A percentile compares a stretch with the other conserved stretches of the same genome.
Evolutionary conservation across 2,113 vertebrate species (phyloP).

Genomic region (Platichthys flesus): DNA sequence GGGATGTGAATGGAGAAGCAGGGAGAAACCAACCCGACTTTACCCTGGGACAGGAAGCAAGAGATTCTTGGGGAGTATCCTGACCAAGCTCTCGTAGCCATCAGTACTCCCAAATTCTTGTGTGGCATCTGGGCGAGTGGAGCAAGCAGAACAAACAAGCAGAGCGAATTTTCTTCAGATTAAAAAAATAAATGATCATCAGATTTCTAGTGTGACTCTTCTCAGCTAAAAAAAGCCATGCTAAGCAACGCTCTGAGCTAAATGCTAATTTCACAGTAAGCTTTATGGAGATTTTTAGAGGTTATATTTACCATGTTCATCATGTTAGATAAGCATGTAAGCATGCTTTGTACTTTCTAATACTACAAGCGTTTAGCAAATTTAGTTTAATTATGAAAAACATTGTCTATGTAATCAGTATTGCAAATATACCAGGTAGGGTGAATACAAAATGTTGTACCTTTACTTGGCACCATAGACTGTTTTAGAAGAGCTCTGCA

Average conservation of each 20-base stretch:
- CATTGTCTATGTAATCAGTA: too few species aligned
- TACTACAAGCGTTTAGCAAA: too few species aligned
- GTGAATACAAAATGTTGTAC: too few species aligned
- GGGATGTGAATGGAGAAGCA: slow-evolving; percentile 59
- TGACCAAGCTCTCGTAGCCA: slow-evolving; percentile 63
- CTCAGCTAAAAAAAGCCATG: background rate
- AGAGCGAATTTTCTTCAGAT: slow-evolving; percentile 3
- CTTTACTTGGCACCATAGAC: too few species aligned
- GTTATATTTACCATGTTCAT: too few species aligned
- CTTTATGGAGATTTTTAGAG: too few species aligned
- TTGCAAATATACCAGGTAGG: too few species aligned
- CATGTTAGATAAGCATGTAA: too few species aligned
- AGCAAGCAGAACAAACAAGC: slow-evolving; percentile 16
- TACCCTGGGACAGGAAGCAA: slow-evolving; percentile 74
- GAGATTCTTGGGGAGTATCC: slow-evolving; percentile 66
- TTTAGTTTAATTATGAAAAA: too few species aligned
- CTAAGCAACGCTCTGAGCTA: background rate
- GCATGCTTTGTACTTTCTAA: too few species aligned
- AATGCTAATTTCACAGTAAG: background rate
- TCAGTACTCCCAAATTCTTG: slow-evolving; percentile 63
- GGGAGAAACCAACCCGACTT: slow-evolving; percentile 59
- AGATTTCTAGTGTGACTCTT: background rate
- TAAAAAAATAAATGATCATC: slow-evolving; percentile 2
- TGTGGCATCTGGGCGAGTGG: slow-evolving; percentile 50
- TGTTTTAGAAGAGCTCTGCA: too few species aligned